Conservation (phyloP, 2,888 invertebrate genomes). For the Lasius fuliginosus region DNA sequence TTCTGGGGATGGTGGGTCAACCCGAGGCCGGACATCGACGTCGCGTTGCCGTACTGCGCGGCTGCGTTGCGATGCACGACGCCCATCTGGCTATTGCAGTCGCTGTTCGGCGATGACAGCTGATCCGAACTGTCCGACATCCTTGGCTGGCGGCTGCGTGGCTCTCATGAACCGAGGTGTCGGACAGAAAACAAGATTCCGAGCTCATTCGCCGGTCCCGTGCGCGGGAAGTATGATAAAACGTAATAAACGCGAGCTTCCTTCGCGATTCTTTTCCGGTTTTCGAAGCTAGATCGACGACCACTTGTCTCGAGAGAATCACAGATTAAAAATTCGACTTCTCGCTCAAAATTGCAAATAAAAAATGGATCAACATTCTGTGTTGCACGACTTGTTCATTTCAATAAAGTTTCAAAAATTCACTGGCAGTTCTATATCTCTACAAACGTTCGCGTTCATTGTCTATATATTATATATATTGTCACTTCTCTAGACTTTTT, state of each 20-base stretch:
- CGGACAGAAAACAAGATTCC: constrained; percentile 16
- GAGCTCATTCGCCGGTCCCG: constrained; percentile 24
- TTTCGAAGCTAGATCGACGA: background rate
- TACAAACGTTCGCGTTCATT: background rate
- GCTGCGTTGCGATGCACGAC: constrained; percentile 77
- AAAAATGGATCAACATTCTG: background rate
- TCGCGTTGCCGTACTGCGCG: constrained; percentile 68
- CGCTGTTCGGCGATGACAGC: constrained; percentile 84
- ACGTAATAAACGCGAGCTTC: background rate
- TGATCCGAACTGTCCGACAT: constrained; percentile 84
- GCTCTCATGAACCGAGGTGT: constrained; percentile 42
- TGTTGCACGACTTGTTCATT: background rate
- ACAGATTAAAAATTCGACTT: background rate
- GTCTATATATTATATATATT: background rate
- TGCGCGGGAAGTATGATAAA: background rate
- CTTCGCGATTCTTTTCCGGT: background rate
- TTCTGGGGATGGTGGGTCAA: constrained; percentile 75
- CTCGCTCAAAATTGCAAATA: background rate
- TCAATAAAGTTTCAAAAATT: background rate
- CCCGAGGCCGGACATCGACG: constrained; percentile 70
- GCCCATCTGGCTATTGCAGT: constrained; percentile 83
- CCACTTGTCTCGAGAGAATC: background rate
- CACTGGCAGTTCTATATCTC: background rate
- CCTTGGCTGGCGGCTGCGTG: constrained; percentile 52
- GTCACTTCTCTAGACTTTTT: background rate